Evolutionary conservation across 2,113 vertebrate genomes (phyloP).

Genomic region (Sylvietta virens): DNA sequence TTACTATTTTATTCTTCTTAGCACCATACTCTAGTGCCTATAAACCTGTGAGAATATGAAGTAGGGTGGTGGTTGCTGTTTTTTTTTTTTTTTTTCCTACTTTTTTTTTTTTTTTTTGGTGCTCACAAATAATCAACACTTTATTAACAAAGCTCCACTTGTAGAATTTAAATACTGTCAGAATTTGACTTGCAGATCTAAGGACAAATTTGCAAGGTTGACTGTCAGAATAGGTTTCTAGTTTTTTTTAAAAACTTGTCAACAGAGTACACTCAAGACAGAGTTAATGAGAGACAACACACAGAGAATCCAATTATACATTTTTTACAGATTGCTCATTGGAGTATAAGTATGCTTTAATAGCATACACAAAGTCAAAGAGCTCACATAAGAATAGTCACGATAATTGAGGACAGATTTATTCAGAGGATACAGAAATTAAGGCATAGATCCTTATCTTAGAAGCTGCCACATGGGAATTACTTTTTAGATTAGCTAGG

Average conservation of each 20-base stretch:
- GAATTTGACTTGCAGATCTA: conserved; percentile 50
- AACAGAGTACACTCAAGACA: conserved; percentile 24
- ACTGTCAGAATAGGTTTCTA: not conserved
- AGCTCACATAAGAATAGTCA: conserved; percentile 31
- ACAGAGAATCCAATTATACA: conserved; percentile 41
- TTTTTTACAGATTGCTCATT: conserved; percentile 42
- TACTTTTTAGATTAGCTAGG: not conserved
- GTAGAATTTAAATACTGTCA: conserved; percentile 31
- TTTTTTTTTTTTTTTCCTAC: not conserved
- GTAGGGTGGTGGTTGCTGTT: not conserved
- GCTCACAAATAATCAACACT: conserved; percentile 3
- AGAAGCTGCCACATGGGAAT: not conserved
- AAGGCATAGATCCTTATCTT: not conserved
- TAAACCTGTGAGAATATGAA: not conserved
- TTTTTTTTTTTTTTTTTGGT: not conserved
- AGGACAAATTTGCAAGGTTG: conserved; percentile 26
- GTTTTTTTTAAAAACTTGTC: not conserved
- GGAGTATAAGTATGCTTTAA: conserved; percentile 31
- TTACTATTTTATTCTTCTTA: not conserved
- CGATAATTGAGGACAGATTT: conserved; percentile 1
- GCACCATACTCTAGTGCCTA: fast-evolving
- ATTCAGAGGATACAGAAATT: conserved; percentile 5
- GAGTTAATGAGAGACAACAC: conserved; percentile 32
- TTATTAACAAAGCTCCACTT: conserved; percentile 13
- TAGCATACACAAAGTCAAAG: conserved; percentile 40